Percentiles rank a stretch among this genome's conserved stretches.
These are phyloP conservation scores for Eremobia ochroleuca DNA, from an alignment of 2,888 invertebrate species.

Conservation along the genomic window DNA sequence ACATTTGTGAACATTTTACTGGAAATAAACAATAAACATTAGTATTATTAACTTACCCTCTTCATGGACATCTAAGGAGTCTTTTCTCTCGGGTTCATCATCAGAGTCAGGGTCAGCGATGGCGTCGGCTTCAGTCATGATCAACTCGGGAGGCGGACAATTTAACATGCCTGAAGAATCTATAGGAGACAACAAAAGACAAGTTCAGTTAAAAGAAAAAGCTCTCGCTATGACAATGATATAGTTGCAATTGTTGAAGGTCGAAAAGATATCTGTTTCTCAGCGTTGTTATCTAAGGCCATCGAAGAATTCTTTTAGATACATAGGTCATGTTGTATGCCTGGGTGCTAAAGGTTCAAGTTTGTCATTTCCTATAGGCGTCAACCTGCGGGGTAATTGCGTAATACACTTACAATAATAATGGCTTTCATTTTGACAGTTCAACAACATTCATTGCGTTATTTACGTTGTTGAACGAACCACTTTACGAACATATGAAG, in stretches of 20 bases:
- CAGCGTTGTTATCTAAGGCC: neutral
- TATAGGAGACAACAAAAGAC: constrained; percentile 34
- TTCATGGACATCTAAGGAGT: constrained; percentile 88
- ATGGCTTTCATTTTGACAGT: neutral
- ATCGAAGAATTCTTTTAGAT: neutral
- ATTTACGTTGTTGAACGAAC: neutral
- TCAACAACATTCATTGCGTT: neutral
- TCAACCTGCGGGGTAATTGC: neutral
- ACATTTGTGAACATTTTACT: too few species aligned
- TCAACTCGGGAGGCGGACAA: constrained; percentile 85
- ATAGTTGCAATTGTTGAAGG: neutral
- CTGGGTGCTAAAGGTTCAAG: neutral
- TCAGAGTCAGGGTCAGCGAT: constrained; percentile 85
- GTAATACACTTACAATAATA: neutral
- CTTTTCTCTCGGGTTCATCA: constrained; percentile 87
- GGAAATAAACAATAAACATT: too few species aligned
- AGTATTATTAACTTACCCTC: too few species aligned
- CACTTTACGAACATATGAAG: neutral
- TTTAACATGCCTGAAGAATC: constrained; percentile 74
- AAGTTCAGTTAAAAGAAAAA: neutral
- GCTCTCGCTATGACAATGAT: neutral
- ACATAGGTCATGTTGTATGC: neutral
- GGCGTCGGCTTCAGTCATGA: constrained; percentile 86
- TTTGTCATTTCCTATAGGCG: too few species aligned
- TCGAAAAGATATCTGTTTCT: neutral